Evolutionary conservation across 2,797 vertebrate genomes (phyloP).

Genomic region (Syngnathus rostellatus): DNA sequence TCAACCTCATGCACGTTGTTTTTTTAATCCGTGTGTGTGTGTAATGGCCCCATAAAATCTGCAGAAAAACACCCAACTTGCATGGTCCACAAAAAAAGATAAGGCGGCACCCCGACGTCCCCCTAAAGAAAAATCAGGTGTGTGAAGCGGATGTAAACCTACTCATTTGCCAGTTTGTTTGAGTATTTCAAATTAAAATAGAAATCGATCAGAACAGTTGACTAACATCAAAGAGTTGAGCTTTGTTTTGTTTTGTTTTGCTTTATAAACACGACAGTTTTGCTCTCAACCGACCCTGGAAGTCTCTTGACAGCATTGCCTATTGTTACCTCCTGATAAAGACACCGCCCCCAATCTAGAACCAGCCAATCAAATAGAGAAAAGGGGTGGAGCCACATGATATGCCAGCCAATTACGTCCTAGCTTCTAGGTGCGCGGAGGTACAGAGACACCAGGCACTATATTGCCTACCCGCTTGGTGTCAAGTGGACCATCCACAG

Average conservation of each 20-base stretch:
- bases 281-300: conserved; percentile 57
- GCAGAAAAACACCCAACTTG: too few relatives aligned
- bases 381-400: conserved; percentile 4
- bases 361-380: conserved; percentile 47
- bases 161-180: neutral
- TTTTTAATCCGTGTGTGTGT: too few relatives aligned
- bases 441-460: conserved; percentile 28
- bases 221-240: neutral
- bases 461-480: conserved; percentile 14
- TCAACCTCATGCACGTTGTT: too few relatives aligned
- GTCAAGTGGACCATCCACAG: conserved; percentile 12
- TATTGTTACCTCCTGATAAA: conserved; percentile 12
- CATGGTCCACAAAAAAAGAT: too few relatives aligned
- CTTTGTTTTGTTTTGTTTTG: neutral
- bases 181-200: neutral
- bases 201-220: neutral
- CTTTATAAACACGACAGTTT: conserved; percentile 12
- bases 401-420: conserved; percentile 49
- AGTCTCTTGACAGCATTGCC: conserved; percentile 33
- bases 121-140: too few relatives aligned
- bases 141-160: neutral
- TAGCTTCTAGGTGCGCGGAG: conserved; percentile 18
- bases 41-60: too few relatives aligned
- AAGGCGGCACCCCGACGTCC: too few relatives aligned
- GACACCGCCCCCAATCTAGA: conserved; percentile 9